phyloP scores from a whole-genome alignment of 92 coral and sea anemone species.

The Muricea muricata region DNA sequence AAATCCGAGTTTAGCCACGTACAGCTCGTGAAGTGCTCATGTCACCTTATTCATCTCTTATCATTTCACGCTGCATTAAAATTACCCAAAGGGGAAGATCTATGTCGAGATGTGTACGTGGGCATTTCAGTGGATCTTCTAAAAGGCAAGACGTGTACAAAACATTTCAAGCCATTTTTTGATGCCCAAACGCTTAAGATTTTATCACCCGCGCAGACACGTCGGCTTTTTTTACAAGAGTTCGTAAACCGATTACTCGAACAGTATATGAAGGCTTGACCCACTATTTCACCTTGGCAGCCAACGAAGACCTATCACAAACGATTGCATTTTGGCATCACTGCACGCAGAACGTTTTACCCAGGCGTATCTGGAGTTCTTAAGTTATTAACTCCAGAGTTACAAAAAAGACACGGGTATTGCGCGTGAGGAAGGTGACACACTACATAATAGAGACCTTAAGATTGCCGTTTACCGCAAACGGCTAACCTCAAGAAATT shows the following conservation, averaged over 20 bases:
- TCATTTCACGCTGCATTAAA: constrained; percentile 21
- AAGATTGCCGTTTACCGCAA: no score
- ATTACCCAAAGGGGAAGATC: constrained; percentile 26
- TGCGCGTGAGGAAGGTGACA: no score
- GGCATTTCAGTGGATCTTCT: constrained; percentile 60
- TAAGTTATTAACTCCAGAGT: constrained; percentile 59
- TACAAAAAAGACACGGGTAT: no score
- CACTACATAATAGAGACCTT: no score
- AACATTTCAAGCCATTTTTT: constrained; percentile 56
- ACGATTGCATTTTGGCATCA: constrained; percentile 40
- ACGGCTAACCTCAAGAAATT: no score
- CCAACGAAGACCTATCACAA: no score
- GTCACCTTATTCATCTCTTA: constrained; percentile 15
- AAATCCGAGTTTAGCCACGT: constrained; percentile 22
- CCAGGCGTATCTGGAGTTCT: constrained; percentile 61
- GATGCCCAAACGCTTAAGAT: constrained; percentile 56
- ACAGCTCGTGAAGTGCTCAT: constrained; percentile 18
- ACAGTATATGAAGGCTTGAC: constrained; percentile 55
- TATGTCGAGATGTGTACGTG: constrained; percentile 49
- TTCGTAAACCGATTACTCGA: constrained; percentile 48
- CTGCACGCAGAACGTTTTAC: constrained; percentile 58
- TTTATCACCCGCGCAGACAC: constrained; percentile 63
- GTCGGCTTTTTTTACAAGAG: constrained; percentile 64
- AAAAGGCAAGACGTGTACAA: constrained; percentile 61
- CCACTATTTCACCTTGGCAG: no score